These are phyloP conservation scores for Lepidocyrtinus sp. DNA, from an alignment of 2,888 invertebrate genomes.

Conservation along the genomic window DNA sequence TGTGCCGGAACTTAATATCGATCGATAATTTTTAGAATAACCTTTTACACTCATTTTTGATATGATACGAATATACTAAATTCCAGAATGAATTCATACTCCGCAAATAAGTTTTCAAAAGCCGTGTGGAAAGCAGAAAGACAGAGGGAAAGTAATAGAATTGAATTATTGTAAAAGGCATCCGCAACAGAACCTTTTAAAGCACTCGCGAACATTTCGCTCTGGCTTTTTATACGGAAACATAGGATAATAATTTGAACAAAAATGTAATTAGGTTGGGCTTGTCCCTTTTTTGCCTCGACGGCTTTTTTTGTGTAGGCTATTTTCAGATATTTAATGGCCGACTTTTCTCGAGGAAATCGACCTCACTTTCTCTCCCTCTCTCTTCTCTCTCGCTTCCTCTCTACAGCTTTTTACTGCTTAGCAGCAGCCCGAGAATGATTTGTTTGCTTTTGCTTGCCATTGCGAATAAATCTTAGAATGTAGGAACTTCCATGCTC, in stretches of 20 bases:
- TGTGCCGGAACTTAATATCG: slow-evolving; percentile 13
- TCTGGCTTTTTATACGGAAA: no score
- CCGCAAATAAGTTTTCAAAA: background rate
- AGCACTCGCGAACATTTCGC: slow-evolving; percentile 1
- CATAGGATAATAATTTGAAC: slow-evolving; percentile 11
- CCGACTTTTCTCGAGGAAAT: slow-evolving; percentile 11
- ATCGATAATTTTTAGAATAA: slow-evolving; percentile 2
- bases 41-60: slow-evolving; percentile 10
- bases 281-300: slow-evolving; percentile 13
- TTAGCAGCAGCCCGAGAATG: background rate
- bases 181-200: slow-evolving; percentile 11
- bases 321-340: slow-evolving; percentile 7
- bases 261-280: slow-evolving; percentile 13
- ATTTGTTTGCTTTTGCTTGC: slow-evolving; percentile 7
- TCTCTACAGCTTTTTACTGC: background rate
- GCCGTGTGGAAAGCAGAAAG: background rate
- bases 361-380: background rate
- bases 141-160: slow-evolving; percentile 13
- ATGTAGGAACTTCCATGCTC: background rate
- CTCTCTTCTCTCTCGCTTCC: background rate
- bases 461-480: background rate
- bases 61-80: background rate
- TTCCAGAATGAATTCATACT: no score
- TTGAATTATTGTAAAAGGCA: slow-evolving; percentile 13
- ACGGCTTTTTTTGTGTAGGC: slow-evolving; percentile 10